Evolutionary conservation across 2,113 vertebrate species (phyloP), one percentile per base, ranked within the genome.

Genomic region (Odocoileus hemionus): DNA sequence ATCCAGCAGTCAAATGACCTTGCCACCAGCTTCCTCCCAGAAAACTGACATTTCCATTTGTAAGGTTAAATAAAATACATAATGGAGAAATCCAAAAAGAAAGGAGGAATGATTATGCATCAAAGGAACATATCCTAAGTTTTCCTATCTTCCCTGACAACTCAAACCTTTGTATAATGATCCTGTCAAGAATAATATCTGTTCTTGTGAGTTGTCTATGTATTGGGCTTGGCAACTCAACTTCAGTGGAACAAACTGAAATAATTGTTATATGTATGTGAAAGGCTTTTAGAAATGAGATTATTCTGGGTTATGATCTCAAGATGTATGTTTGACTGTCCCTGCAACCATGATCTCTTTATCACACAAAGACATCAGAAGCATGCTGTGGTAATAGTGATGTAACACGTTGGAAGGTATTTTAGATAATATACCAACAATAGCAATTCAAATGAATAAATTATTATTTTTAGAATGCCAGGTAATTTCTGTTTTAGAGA

Each of bases 51-150:
- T 97, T 97, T 97, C 84, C 94, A 98, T 98, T 98, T 98, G 98
- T 98, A 96, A 96, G 87, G 84, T 98, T 98, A 98, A 98, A 98
- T 98, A 98, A 98, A 98, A 98, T 85, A 97, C 96, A 86, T 95
- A 98, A 95, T 91, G 61, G 79, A 92, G 89, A 98, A 96, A 96
- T 28, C n/a, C n/a, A 94, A n/a, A 90, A 30, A 36, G 64, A 70
- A 16, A 93, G 89, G 97, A 98, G 97, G 30, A 96, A 85, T 70
- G 78, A 87, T 95, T 95, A 87, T 82, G 79, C 95, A 95, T 98
- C 97, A 97, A 92, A 98, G 97, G 97, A 98, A 94, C 23, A 1
- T 94, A 78, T 86, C 30, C 83, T 79, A 93, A 95, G 84, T 94
- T 96, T 97, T 95, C 95, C 98, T 86, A 97, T 98, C 95, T 97